Base-by-base conservation (phyloP, 2,888 invertebrate species). In the Latheticus oryzae region DNA sequence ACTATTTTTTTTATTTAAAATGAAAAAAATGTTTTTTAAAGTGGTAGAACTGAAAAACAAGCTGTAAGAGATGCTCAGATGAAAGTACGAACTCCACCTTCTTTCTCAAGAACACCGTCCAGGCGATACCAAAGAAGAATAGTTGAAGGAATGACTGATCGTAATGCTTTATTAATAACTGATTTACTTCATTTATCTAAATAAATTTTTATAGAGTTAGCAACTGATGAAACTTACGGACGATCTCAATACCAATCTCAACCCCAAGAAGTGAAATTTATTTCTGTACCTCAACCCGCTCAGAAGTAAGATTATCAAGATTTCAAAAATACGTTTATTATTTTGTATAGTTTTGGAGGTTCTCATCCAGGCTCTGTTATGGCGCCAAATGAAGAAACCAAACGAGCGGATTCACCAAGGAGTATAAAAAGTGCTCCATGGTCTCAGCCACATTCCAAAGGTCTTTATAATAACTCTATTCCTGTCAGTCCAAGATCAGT, bases 341-440 rank as follows among this genome's bases (percentile, higher is more conserved):
- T 8, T 17, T n/a, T 32, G 9, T 23, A 3, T 11, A 62, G 61
- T 61, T 60, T 60, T 30, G 59, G 60, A 45, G 54, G 62, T 59
- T 52, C 61, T 13, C 61, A 64, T 48, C 26, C 51, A 3, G 24
- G 19, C n/a, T 42, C 59, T 51, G 65, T 62, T 28, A 13, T 23
- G 5, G 47, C 57, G 9, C 30, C 60, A 8, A 65, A 60, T 45
- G 54, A 53, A 21, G 53, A 56, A n/a, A 61, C 60, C 17, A 72
- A 72, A 48, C 79, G 81, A 67, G 85, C 85, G 40, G 88, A 88
- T 66, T 88, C 88, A 1, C 93, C 93, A 1, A 84, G 91, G 37
- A 93, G 93, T 71, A 92, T 90, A 3, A 85, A 91, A 58, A 93
- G 93, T 69, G 93, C 93, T 0, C 89, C 88, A 2, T 88, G 88